These are phyloP conservation scores for Heliangelus exortis DNA, from an alignment of 2,797 vertebrate genomes.

Conservation along the genomic window DNA sequence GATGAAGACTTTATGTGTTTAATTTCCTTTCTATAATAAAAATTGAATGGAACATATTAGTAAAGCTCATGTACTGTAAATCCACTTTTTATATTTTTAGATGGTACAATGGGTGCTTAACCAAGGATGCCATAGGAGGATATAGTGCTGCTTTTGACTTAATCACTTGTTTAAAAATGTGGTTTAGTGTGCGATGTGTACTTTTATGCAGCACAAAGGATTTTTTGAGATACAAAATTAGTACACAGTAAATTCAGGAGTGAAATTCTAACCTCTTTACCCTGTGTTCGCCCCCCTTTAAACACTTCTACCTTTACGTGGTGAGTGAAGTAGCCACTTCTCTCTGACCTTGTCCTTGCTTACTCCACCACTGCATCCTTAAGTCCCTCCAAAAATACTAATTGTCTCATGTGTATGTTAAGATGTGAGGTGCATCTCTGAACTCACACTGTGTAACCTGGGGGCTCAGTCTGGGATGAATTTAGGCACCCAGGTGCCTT, in stretches of 20 bases:
- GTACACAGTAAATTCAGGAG: neutral
- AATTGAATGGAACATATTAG: slow-evolving; percentile 52
- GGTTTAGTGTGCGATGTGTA: neutral
- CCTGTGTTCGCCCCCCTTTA: neutral
- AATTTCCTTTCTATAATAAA: slow-evolving; percentile 31
- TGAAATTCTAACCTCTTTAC: neutral
- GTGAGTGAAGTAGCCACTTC: neutral
- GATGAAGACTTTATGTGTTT: neutral
- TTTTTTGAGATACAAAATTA: neutral
- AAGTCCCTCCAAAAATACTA: neutral
- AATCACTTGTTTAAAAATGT: neutral
- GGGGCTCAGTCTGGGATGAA: neutral
- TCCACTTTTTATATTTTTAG: neutral
- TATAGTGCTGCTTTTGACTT: neutral
- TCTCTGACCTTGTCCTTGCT: neutral
- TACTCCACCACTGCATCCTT: neutral
- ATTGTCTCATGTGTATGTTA: neutral
- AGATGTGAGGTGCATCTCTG: neutral
- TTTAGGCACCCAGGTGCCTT: neutral
- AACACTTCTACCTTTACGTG: neutral
- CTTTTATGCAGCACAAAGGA: neutral
- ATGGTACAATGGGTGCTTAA: neutral
- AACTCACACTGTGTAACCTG: neutral
- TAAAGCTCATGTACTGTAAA: neutral
- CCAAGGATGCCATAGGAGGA: neutral